Conservation (phyloP, 2,888 invertebrate genomes). For the Pseudococcus viburni region DNA sequence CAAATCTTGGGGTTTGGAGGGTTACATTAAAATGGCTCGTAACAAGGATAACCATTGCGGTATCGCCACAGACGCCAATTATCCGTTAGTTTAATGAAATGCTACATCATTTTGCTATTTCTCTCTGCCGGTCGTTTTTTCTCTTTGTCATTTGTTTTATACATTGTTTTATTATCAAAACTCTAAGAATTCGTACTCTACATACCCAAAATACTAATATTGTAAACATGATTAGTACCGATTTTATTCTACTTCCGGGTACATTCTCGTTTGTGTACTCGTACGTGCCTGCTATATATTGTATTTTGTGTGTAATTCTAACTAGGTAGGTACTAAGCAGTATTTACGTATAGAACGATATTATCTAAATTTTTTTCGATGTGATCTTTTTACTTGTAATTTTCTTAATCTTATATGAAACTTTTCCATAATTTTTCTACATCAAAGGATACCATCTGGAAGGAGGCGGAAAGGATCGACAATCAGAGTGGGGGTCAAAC, state of each 20-base stretch:
- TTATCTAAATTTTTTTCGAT: background rate
- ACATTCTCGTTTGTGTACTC: background rate
- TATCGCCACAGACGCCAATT: conserved; percentile 86
- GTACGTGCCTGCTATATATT: background rate
- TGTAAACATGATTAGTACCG: background rate
- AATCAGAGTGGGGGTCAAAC: no score
- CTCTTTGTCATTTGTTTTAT: background rate
- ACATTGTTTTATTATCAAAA: background rate
- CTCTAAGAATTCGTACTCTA: background rate
- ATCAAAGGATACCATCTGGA: no score
- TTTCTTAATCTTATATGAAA: background rate
- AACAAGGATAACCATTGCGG: conserved; percentile 90
- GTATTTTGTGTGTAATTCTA: no score
- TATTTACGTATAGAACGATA: background rate
- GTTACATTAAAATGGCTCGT: conserved; percentile 90
- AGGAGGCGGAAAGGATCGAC: no score
- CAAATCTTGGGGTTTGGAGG: conserved; percentile 83
- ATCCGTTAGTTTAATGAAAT: conserved; percentile 81
- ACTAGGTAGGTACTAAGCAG: background rate
- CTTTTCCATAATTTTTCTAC: no score
- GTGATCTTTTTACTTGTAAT: background rate
- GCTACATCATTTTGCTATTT: background rate
- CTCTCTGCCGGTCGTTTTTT: background rate
- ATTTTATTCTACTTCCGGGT: background rate
- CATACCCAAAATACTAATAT: background rate